A percentile compares a stretch with the other conserved stretches of the same genome.
Evolutionary conservation across 2,797 vertebrate species (phyloP).

Genomic region (Syncerus caffer): DNA sequence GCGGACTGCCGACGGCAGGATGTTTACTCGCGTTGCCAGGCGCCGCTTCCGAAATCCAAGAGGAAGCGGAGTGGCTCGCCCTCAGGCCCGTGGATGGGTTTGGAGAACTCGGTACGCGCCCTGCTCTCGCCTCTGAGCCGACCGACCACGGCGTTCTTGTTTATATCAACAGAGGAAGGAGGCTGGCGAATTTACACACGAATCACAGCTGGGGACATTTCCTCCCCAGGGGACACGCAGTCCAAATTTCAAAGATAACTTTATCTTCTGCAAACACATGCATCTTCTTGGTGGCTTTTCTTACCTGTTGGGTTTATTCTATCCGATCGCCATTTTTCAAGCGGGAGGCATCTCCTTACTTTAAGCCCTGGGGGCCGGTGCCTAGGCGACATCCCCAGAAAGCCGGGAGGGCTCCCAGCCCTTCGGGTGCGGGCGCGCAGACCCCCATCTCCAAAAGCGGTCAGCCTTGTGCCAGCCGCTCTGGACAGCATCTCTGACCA

Average conservation of each 20-base stretch:
- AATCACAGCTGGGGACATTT: not conserved
- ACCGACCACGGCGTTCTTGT: not conserved
- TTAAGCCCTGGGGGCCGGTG: not conserved
- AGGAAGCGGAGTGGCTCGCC: not conserved
- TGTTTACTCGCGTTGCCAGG: not conserved
- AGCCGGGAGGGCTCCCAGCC: not conserved
- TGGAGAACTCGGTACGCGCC: not conserved
- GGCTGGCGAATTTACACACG: not conserved
- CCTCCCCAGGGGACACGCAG: not conserved
- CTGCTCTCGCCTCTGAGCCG: not conserved
- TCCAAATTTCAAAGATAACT: not conserved
- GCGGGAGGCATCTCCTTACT: fast-evolving
- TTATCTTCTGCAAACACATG: not conserved
- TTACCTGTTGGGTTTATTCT: not conserved
- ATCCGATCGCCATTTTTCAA: not conserved
- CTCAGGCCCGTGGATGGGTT: not conserved
- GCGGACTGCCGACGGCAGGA: not conserved
- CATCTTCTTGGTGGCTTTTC: not conserved
- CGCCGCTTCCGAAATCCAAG: not conserved
- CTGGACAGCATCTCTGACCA: not conserved
- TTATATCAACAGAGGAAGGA: conserved; percentile 23
- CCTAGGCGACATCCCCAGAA: not conserved
- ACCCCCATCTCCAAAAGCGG: not conserved
- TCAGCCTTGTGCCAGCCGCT: not conserved
- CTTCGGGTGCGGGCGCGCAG: not conserved